Base-by-base conservation (phyloP, 2,888 invertebrate species). In the Erebia aethiops region DNA sequence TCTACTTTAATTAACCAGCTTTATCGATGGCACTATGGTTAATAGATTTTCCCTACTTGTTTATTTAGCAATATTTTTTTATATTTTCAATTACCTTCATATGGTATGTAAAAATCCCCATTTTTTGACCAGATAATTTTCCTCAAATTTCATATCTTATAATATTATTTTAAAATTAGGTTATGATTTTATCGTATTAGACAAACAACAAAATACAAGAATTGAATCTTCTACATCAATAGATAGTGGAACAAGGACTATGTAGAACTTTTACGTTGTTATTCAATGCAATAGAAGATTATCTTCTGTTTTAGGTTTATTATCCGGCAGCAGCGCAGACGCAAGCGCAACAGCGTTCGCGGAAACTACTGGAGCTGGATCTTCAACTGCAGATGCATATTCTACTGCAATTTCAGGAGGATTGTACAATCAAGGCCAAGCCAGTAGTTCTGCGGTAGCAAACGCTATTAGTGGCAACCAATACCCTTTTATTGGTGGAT, bases 311-410 rank as follows among this genome's bases (percentile, higher is more conserved):
- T 43, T 43, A 69, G 69, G 65, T 10, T 52, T 72, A 61, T 41
- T 62, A 11, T 49, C 64, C 43, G 41, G 67, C 72, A 52, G 69
- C 63, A 26, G 67, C 63, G 49, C 54, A 21, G 13, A 51, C 11
- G 35, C 58, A 46, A 51, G 18, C 18, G 64, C 64, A 62, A 10
- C 8, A 46, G 43, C 69, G 10, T 16, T 16, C n/a, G 57, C 64
- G 7, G 46, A 69, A 56, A 26, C 67, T 26, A 51, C 3, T 51
- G 67, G 67, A 13, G n/a, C 26, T 43, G 43, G 56, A 10, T n/a
- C 2, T 10, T 67, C 58, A 21, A 46, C 57, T 5, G 46, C 57
- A 67, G 58, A 58, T 2, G 58, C 67, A 7, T 7, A 58, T 41
- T 26, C 58, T 18, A 51, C 18, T 60, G 51, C 18, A 1, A 11